Percentiles rank a stretch among this genome's conserved stretches.
Conservation (phyloP, 2,113 vertebrate species). For the Scomber colias region DNA sequence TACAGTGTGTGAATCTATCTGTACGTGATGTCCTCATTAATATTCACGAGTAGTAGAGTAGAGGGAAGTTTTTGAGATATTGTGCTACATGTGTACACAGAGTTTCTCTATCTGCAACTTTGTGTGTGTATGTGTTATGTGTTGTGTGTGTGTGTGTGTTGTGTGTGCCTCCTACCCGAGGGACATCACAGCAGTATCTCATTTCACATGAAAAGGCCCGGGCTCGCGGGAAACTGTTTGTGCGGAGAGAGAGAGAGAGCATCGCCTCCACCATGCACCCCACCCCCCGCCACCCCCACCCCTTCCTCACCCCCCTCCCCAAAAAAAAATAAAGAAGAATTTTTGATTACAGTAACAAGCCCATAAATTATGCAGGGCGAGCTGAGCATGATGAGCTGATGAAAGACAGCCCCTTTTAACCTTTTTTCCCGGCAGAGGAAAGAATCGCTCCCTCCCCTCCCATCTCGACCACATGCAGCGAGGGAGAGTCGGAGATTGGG, state of each 20-base stretch:
- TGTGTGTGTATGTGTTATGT: conserved; percentile 30
- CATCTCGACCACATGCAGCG: conserved; percentile 37
- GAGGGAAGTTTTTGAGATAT: conserved; percentile 72
- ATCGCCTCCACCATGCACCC: conserved; percentile 26
- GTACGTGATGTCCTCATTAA: conserved; percentile 60
- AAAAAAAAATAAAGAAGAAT: conserved; percentile 83
- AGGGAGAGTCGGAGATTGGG: conserved; percentile 6
- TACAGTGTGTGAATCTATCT: conserved; percentile 35
- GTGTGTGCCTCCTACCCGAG: conserved; percentile 70
- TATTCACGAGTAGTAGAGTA: conserved; percentile 64
- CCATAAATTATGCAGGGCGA: conserved; percentile 84
- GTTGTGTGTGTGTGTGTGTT: conserved; percentile 11
- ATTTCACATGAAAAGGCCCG: conserved; percentile 83
- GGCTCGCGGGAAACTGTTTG: conserved; percentile 69
- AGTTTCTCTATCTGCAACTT: conserved; percentile 50
- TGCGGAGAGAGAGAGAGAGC: conserved; percentile 43
- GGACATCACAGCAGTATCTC: conserved; percentile 82
- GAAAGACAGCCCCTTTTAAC: conserved; percentile 82
- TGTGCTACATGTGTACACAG: conserved; percentile 58
- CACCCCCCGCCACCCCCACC: conserved; percentile 19
- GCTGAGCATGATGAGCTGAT: conserved; percentile 76
- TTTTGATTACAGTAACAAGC: conserved; percentile 87
- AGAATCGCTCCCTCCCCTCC: conserved; percentile 34
- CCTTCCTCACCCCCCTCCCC: conserved; percentile 3
- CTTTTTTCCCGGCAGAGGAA: conserved; percentile 76